A percentile compares a stretch with the other conserved stretches of the same genome.
These are phyloP conservation scores for Pseudorhiza aurosa DNA, from an alignment of 30 jellyfish, hydroid and myxozoan genomes.

Conservation along the genomic window DNA sequence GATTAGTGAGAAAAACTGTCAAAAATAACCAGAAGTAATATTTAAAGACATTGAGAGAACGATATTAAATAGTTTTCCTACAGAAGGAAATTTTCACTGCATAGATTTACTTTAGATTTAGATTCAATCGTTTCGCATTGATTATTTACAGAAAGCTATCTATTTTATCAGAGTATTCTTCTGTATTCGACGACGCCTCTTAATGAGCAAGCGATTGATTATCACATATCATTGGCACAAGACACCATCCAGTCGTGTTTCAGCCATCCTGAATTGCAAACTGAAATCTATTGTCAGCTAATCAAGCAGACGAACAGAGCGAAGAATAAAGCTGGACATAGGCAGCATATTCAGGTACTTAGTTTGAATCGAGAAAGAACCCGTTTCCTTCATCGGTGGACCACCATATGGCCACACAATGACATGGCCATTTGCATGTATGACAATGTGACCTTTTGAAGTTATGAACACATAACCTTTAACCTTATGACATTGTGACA, in stretches of 20 bases:
- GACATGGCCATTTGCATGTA: too few species aligned
- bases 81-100: background rate
- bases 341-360: constrained; percentile 25
- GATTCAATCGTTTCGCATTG: too few species aligned
- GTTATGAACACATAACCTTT: too few species aligned
- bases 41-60: background rate
- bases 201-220: constrained; percentile 91
- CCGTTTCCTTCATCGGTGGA: too few species aligned
- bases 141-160: too few species aligned
- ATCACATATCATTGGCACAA: constrained; percentile 93
- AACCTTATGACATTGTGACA: too few species aligned
- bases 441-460: too few species aligned
- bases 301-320: constrained; percentile 92
- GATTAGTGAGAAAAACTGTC: too few species aligned
- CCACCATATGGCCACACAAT: too few species aligned
- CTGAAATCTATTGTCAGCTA: constrained; percentile 94
- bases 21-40: too few species aligned
- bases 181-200: constrained; percentile 89
- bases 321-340: constrained; percentile 41
- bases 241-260: constrained; percentile 87
- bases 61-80: background rate
- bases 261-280: constrained; percentile 87
- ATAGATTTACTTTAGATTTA: too few species aligned
- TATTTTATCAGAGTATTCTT: constrained; percentile 69
- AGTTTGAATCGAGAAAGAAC: too few species aligned